Percentiles rank a stretch among this genome's conserved stretches.
phyloP scores from a whole-genome alignment of 2,888 invertebrate species.

The Drosophila lacicola region DNA sequence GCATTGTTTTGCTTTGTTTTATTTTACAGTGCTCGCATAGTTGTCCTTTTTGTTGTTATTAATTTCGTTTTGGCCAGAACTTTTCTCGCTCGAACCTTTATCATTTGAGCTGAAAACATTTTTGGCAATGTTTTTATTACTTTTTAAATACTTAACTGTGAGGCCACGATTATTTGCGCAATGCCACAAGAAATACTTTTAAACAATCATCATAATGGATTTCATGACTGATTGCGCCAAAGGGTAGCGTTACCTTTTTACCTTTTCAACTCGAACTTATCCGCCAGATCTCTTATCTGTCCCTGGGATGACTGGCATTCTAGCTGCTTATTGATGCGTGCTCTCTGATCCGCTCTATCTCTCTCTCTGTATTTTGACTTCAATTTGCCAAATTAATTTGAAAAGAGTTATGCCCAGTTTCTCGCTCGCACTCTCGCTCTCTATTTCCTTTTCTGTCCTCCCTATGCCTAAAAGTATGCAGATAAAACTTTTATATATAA shows the following conservation, averaged over 20 bases:
- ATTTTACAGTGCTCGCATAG: slow-evolving; percentile 56
- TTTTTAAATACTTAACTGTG: slow-evolving; percentile 76
- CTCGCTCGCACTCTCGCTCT: neutral
- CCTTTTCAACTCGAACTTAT: slow-evolving; percentile 48
- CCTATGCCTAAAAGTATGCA: neutral
- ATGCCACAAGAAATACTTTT: slow-evolving; percentile 65
- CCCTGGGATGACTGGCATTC: slow-evolving; percentile 40
- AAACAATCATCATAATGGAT: slow-evolving; percentile 61
- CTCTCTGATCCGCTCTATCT: neutral
- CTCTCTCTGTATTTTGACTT: slow-evolving; percentile 23
- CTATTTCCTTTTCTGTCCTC: neutral
- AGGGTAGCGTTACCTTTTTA: slow-evolving; percentile 48
- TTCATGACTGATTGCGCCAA: slow-evolving; percentile 60
- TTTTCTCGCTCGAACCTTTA: slow-evolving; percentile 57
- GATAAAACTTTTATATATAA: slow-evolving; percentile 4
- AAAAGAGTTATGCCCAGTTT: slow-evolving; percentile 26
- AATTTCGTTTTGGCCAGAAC: slow-evolving; percentile 58
- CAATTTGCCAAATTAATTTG: slow-evolving; percentile 73
- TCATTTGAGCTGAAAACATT: slow-evolving; percentile 61
- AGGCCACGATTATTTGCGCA: slow-evolving; percentile 60
- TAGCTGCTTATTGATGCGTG: slow-evolving; percentile 38
- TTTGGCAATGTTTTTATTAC: slow-evolving; percentile 78
- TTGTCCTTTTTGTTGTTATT: slow-evolving; percentile 74
- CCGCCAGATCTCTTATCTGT: slow-evolving; percentile 13
- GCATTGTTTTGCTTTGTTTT: slow-evolving; percentile 32